phyloP scores from a whole-genome alignment of 92 coral and sea anemone genomes.

The Porites divaricata region DNA sequence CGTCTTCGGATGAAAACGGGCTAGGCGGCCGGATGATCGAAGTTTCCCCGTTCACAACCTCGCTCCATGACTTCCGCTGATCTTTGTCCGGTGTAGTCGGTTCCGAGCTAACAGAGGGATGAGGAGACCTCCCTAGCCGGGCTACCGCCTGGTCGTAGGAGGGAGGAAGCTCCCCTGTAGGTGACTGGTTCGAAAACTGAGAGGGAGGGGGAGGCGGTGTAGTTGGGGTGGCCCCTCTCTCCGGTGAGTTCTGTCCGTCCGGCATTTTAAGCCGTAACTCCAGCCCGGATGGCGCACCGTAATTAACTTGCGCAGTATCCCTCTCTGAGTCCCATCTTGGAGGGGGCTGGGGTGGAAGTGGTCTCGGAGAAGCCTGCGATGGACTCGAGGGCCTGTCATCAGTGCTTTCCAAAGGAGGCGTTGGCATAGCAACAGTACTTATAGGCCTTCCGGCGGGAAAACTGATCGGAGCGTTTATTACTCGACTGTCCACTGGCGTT shows the following conservation, averaged over 20 bases:
- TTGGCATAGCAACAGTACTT: constrained; percentile 93
- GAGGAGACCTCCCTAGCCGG: constrained; percentile 47
- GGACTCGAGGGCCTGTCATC: constrained; percentile 50
- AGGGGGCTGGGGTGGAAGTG: constrained; percentile 84
- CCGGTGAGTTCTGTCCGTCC: constrained; percentile 4
- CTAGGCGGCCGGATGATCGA: constrained; percentile 64
- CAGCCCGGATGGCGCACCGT: constrained; percentile 19
- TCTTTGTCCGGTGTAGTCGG: constrained; percentile 22
- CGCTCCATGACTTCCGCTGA: constrained; percentile 38
- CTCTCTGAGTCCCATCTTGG: constrained; percentile 85
- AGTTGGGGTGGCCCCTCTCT: constrained; percentile 8
- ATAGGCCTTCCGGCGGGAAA: constrained; percentile 75
- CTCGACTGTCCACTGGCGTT: constrained; percentile 33
- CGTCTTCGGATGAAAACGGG: constrained; percentile 53
- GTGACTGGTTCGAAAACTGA: constrained; percentile 31
- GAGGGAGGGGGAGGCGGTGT: constrained; percentile 48
- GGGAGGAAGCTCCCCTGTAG: constrained; percentile 34
- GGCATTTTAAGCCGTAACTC: constrained; percentile 35
- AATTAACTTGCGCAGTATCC: constrained; percentile 37
- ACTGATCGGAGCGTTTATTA: constrained; percentile 34
- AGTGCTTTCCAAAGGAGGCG: constrained; percentile 85
- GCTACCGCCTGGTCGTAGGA: constrained; percentile 63
- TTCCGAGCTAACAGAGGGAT: constrained; percentile 16
- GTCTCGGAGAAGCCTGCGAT: constrained; percentile 40
- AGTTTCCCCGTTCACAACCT: constrained; percentile 25